These are phyloP conservation scores for Harpalus rubripes DNA, from an alignment of 2,888 invertebrate species.

Conservation along the genomic window DNA sequence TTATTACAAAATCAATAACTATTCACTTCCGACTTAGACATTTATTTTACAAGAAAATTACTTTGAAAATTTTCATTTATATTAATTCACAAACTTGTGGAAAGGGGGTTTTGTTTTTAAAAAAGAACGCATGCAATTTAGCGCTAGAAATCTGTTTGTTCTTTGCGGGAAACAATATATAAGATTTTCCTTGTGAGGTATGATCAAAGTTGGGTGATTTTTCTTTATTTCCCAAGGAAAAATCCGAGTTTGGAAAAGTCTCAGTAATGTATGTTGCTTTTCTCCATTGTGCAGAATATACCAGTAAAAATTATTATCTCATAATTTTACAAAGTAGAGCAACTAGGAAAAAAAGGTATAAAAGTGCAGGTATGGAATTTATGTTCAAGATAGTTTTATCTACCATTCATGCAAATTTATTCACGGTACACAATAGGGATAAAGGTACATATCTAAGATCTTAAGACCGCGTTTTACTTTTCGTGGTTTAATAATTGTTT, in stretches of 20 bases:
- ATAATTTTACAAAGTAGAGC: slow-evolving; percentile 49
- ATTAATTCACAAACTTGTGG: slow-evolving; percentile 11
- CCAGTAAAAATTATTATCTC: slow-evolving; percentile 52
- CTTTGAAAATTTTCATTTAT: not conserved
- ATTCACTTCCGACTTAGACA: not conserved
- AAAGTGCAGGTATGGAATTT: slow-evolving; percentile 32
- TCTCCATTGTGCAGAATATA: slow-evolving; percentile 43
- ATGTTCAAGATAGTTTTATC: slow-evolving; percentile 30
- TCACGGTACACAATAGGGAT: slow-evolving; percentile 8
- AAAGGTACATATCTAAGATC: not conserved
- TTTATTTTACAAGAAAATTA: slow-evolving; percentile 31
- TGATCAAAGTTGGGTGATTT: slow-evolving; percentile 55
- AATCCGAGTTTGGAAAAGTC: slow-evolving; percentile 45
- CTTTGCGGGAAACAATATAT: slow-evolving; percentile 36
- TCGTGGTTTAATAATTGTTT: not conserved
- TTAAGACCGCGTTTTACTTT: not conserved
- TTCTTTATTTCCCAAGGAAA: slow-evolving; percentile 50
- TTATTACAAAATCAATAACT: slow-evolving; percentile 32
- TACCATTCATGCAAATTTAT: slow-evolving; percentile 36
- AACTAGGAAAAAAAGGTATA: slow-evolving; percentile 21
- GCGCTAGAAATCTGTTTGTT: slow-evolving; percentile 49
- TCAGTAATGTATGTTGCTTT: slow-evolving; percentile 18
- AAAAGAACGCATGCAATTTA: slow-evolving; percentile 5
- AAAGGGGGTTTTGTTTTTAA: not conserved
- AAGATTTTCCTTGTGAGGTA: slow-evolving; percentile 40